Conservation (phyloP, 2,113 vertebrate genomes). For the Oncorhynchus masou region DNA sequence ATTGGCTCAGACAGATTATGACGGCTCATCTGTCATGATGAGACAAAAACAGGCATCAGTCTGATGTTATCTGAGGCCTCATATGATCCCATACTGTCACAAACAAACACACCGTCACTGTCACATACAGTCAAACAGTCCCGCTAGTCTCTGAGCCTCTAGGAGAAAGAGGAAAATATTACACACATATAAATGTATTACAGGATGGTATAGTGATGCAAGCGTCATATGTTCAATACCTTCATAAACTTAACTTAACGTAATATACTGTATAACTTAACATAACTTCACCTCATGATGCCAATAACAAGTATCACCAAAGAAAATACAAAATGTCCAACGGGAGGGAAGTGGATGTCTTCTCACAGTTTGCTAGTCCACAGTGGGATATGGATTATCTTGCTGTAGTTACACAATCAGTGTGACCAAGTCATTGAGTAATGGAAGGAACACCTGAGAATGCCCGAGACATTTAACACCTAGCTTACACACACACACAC, state of each 20-base stretch:
- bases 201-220: too few relatives aligned
- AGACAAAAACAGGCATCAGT: conserved; percentile 9
- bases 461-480: neutral
- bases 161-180: neutral
- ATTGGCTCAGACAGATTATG: conserved; percentile 26
- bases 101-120: neutral
- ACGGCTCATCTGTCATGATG: conserved; percentile 2
- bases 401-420: neutral
- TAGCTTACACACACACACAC: neutral
- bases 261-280: too few relatives aligned
- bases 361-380: neutral
- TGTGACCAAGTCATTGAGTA: neutral
- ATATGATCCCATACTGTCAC: neutral
- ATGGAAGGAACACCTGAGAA: too few relatives aligned
- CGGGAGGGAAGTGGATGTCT: neutral
- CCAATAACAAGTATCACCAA: too few relatives aligned
- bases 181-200: neutral
- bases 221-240: too few relatives aligned
- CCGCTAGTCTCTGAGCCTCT: neutral
- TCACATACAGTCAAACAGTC: neutral
- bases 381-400: neutral
- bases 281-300: too few relatives aligned
- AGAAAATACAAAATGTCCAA: too few relatives aligned
- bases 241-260: too few relatives aligned
- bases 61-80: neutral